These are phyloP conservation scores for Cyclophora punctaria DNA, from an alignment of 2,888 invertebrate genomes.

Conservation along the genomic window DNA sequence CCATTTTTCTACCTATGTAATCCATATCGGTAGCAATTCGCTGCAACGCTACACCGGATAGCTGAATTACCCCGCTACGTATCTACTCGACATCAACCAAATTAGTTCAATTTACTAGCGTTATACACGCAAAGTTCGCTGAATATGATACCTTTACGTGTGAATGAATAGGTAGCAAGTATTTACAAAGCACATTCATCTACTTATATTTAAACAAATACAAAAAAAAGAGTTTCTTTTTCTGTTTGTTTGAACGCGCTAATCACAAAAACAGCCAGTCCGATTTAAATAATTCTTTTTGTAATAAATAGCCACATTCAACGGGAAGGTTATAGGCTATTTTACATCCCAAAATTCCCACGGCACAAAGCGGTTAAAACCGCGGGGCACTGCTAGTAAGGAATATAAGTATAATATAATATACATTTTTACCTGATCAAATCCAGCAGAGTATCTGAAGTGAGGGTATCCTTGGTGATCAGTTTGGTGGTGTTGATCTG, in stretches of 20 bases:
- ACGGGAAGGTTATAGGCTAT: neutral
- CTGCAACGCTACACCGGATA: constrained; percentile 30
- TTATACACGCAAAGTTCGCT: constrained; percentile 7
- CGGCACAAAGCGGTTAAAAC: too few species aligned
- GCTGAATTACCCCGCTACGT: constrained; percentile 29
- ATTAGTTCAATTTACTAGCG: constrained; percentile 26
- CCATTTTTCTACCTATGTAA: neutral
- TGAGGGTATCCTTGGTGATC: constrained; percentile 78
- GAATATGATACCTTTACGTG: constrained; percentile 4
- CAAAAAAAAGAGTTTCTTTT: too few species aligned
- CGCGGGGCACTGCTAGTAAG: too few species aligned
- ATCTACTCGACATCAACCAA: constrained; percentile 24
- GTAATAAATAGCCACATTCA: too few species aligned
- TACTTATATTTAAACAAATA: too few species aligned
- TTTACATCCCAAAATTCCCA: too few species aligned
- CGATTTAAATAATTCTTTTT: too few species aligned
- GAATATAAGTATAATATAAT: neutral
- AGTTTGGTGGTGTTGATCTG: constrained; percentile 64
- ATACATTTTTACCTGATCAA: constrained; percentile 81
- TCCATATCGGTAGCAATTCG: constrained; percentile 16
- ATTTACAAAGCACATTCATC: too few species aligned
- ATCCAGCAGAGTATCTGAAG: constrained; percentile 94
- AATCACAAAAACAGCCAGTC: too few species aligned
- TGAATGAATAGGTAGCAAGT: too few species aligned
- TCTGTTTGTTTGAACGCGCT: too few species aligned